A percentile compares a stretch with the other conserved stretches of the same genome.
These are phyloP conservation scores for Thysanoteuthis rhombus DNA, from an alignment of 2,888 invertebrate species.

Conservation along the genomic window DNA sequence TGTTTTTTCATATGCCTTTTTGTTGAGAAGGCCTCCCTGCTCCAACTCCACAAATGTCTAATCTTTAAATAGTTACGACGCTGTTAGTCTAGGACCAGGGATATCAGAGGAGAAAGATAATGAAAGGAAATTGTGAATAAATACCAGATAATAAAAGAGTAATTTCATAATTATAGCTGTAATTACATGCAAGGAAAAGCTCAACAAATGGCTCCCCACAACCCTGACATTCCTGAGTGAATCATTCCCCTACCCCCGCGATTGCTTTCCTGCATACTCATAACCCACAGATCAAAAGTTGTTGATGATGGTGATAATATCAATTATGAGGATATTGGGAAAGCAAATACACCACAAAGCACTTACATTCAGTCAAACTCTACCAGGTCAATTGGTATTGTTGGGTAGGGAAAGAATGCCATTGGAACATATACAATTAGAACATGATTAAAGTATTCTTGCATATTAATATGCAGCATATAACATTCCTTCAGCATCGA, in stretches of 20 bases:
- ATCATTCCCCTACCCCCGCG: not conserved
- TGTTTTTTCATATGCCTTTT: not conserved
- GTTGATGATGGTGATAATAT: constrained; percentile 1
- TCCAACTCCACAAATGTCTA: not conserved
- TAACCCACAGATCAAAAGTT: not conserved
- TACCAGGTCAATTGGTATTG: not conserved
- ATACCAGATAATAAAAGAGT: constrained; percentile 17
- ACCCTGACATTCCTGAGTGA: constrained; percentile 23
- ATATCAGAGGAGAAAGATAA: not conserved
- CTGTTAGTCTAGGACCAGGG: not conserved
- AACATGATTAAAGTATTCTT: not conserved
- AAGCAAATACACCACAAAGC: not conserved
- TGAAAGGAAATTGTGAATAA: constrained; percentile 27
- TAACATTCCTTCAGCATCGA: not conserved
- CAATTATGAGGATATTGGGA: not conserved
- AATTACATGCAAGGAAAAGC: constrained; percentile 1
- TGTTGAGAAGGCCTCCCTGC: not conserved
- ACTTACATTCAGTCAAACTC: not conserved
- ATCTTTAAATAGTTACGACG: not conserved
- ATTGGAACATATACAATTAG: not conserved
- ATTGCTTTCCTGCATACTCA: not conserved
- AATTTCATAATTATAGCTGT: constrained; percentile 20
- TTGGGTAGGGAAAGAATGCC: not conserved
- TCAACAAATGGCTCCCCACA: constrained; percentile 17
- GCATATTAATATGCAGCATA: not conserved